These are phyloP conservation scores for Menidia beryllina DNA, from an alignment of 2,113 vertebrate genomes.

Conservation along the genomic window DNA sequence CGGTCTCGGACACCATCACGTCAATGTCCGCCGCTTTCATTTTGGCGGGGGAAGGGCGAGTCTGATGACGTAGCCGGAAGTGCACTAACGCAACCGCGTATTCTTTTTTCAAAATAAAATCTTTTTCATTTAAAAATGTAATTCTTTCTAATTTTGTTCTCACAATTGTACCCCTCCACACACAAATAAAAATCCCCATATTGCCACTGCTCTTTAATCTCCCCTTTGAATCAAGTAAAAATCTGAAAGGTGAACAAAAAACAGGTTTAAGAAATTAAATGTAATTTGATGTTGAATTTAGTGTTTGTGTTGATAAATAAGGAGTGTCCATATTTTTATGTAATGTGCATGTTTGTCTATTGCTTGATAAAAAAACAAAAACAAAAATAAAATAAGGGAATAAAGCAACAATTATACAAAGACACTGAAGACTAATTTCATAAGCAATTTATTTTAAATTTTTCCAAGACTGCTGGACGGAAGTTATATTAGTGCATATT, in stretches of 20 bases:
- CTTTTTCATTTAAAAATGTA: too few species aligned
- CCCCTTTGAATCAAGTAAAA: too few species aligned
- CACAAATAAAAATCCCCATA: too few species aligned
- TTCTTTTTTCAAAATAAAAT: background rate
- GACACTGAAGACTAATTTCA: slow-evolving; percentile 18
- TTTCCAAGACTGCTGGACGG: slow-evolving; percentile 65
- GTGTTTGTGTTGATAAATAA: too few species aligned
- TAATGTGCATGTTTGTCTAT: background rate
- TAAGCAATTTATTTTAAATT: slow-evolving; percentile 71
- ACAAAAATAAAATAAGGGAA: background rate
- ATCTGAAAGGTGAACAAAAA: too few species aligned
- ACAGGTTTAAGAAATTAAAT: too few species aligned
- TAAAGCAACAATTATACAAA: slow-evolving; percentile 3
- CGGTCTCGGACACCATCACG: slow-evolving; percentile 42
- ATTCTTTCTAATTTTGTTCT: too few species aligned
- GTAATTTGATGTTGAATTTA: too few species aligned
- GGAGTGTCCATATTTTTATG: too few species aligned
- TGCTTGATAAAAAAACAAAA: background rate
- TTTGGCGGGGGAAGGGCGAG: slow-evolving; percentile 2
- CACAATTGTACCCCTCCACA: too few species aligned
- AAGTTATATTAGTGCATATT: slow-evolving; percentile 75
- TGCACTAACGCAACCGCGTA: slow-evolving; percentile 22
- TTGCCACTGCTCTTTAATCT: too few species aligned
- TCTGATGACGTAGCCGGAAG: background rate
- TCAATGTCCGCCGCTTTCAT: rapidly evolving